Percentiles rank a stretch among this genome's conserved stretches.
Evolutionary conservation across 1,140 invertebrate species (phyloP).

Genomic region (Camponotus vicinus): DNA sequence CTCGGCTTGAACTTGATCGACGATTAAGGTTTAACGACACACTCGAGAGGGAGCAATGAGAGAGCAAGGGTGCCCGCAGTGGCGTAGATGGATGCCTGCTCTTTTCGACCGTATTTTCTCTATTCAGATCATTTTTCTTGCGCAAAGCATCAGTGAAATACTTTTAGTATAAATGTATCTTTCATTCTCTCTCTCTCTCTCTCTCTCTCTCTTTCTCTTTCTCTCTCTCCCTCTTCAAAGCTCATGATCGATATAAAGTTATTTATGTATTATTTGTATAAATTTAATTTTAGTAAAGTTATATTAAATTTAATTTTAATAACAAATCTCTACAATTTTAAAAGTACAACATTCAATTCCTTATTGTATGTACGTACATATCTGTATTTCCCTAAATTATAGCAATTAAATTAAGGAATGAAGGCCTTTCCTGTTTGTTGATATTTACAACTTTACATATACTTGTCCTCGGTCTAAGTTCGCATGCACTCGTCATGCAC

Average conservation of each 20-base stretch:
- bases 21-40: slow-evolving; percentile 72
- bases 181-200: not conserved
- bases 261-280: not conserved
- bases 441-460: not conserved
- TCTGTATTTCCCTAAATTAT: not conserved
- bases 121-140: not conserved
- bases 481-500: not conserved
- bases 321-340: not conserved
- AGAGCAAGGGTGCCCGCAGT: slow-evolving; percentile 39
- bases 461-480: slow-evolving; percentile 19
- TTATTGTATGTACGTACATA: not conserved
- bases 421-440: not conserved
- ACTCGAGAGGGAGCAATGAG: slow-evolving; percentile 50
- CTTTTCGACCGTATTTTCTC: slow-evolving; percentile 5
- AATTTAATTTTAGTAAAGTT: not conserved
- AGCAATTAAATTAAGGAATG: not conserved
- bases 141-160: not conserved
- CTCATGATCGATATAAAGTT: not conserved
- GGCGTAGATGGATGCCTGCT: not conserved
- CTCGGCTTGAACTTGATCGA: slow-evolving; percentile 65
- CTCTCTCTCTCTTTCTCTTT: no score
- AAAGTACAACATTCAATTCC: not conserved
- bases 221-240: not conserved
- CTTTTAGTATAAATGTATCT: not conserved
- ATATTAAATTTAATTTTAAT: not conserved